These are phyloP conservation scores for Acridotheres tristis DNA, from an alignment of 2,797 vertebrate genomes.

Conservation along the genomic window DNA sequence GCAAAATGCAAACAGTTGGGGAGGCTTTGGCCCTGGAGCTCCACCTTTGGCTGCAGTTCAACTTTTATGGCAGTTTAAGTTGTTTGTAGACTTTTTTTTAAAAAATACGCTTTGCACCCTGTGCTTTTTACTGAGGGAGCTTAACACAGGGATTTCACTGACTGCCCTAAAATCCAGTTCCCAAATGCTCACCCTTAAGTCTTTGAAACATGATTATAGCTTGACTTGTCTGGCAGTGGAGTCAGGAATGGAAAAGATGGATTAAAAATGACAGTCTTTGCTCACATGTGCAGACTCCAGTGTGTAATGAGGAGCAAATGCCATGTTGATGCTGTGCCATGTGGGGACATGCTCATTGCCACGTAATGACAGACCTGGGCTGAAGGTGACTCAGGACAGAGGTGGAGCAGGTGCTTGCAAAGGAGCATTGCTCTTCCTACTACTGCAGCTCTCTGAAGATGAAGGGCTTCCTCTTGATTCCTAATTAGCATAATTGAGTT, in stretches of 20 bases:
- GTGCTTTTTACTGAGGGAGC: not conserved
- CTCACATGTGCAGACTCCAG: not conserved
- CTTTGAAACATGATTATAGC: not conserved
- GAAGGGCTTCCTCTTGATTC: slow-evolving; percentile 33
- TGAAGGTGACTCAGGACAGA: not conserved
- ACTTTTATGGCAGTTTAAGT: not conserved
- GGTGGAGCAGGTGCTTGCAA: slow-evolving; percentile 39
- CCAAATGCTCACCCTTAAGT: not conserved
- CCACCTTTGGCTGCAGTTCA: not conserved
- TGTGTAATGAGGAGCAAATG: not conserved
- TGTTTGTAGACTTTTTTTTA: not conserved
- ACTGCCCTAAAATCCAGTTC: not conserved
- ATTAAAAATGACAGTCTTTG: not conserved
- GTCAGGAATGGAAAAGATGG: not conserved
- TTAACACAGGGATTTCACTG: not conserved
- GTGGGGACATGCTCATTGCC: not conserved
- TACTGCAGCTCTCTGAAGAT: slow-evolving; percentile 5
- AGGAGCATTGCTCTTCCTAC: not conserved
- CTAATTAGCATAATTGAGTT: slow-evolving; percentile 32
- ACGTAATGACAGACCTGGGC: not conserved
- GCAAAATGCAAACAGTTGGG: not conserved
- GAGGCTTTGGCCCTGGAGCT: not conserved
- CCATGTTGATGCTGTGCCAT: not conserved
- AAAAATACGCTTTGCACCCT: not conserved
- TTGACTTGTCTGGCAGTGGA: not conserved